A percentile compares a stretch with the other conserved stretches of the same genome.
These are phyloP conservation scores for Gobius niger DNA, from an alignment of 2,113 vertebrate species.

Conservation along the genomic window DNA sequence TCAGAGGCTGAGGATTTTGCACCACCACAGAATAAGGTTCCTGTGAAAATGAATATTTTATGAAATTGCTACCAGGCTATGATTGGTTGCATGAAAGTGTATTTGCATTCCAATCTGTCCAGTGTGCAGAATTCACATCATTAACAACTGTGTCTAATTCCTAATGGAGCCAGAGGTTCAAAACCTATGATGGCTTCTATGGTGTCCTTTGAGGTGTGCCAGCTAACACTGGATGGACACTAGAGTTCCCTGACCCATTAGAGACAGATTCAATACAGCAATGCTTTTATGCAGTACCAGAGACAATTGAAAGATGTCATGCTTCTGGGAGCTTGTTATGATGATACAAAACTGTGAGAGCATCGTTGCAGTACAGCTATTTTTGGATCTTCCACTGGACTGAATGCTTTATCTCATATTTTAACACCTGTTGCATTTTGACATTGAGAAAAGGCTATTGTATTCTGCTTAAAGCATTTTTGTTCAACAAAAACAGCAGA, in stretches of 20 bases:
- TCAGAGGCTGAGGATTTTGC: conserved; percentile 67
- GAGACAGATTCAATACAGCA: conserved; percentile 38
- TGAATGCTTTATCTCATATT: conserved; percentile 21
- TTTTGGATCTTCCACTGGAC: conserved; percentile 25
- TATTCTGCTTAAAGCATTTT: conserved; percentile 36
- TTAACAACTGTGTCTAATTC: conserved; percentile 42
- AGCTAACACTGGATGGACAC: conserved; percentile 55
- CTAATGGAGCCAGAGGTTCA: conserved; percentile 30
- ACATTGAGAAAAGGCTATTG: conserved; percentile 15
- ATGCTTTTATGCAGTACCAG: conserved; percentile 22
- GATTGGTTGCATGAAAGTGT: conserved; percentile 63
- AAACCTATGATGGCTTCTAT: conserved; percentile 34
- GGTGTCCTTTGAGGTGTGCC: conserved; percentile 33
- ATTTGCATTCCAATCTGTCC: conserved; percentile 75
- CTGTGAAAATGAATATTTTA: conserved; percentile 77
- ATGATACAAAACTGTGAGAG: conserved; percentile 23
- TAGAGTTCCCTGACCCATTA: conserved; percentile 40
- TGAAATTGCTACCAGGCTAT: conserved; percentile 70
- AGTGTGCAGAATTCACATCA: conserved; percentile 61
- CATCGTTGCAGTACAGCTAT: conserved; percentile 32
- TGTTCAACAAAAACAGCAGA: conserved; percentile 54
- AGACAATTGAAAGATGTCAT: conserved; percentile 8
- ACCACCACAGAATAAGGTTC: conserved; percentile 69
- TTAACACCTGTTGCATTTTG: conserved; percentile 14
- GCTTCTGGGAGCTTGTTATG: conserved; percentile 27